Percentiles rank a stretch among this genome's conserved stretches.
These are phyloP conservation scores for Stratiomys singularior DNA, from an alignment of 2,888 invertebrate genomes.

Conservation along the genomic window DNA sequence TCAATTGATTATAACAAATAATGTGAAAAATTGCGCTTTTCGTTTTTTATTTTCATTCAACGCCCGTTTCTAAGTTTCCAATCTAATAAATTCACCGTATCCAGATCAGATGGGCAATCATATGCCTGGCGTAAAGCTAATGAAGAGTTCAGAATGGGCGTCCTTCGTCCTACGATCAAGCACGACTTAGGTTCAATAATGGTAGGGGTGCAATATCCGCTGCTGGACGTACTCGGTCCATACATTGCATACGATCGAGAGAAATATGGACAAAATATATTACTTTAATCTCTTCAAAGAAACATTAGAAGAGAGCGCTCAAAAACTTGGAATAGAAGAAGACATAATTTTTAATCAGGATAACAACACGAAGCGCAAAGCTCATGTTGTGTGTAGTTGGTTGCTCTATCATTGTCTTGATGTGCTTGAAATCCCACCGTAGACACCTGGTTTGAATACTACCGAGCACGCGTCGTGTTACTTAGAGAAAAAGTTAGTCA, in stretches of 20 bases:
- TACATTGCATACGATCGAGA: neutral
- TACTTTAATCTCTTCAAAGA: neutral
- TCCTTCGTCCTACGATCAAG: neutral
- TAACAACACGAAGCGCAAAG: neutral
- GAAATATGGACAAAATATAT: neutral
- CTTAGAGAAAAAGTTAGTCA: neutral
- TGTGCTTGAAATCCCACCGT: neutral
- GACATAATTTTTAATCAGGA: neutral
- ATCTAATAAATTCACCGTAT: conserved; percentile 8
- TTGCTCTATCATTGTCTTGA: conserved; percentile 2
- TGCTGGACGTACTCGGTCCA: neutral
- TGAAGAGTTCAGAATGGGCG: neutral
- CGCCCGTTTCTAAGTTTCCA: too few species aligned
- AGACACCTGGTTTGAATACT: neutral
- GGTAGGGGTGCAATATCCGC: conserved; percentile 1
- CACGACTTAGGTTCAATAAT: conserved; percentile 10
- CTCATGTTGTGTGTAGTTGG: neutral
- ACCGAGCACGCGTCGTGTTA: neutral
- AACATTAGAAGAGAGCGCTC: neutral
- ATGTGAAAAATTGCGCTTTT: too few species aligned
- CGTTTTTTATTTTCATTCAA: too few species aligned
- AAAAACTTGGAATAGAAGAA: neutral
- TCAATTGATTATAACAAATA: too few species aligned
- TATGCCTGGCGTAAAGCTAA: conserved; percentile 9
- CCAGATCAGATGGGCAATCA: neutral